Conservation (phyloP, 2,113 vertebrate species). For the Phaethornis superciliosus region DNA sequence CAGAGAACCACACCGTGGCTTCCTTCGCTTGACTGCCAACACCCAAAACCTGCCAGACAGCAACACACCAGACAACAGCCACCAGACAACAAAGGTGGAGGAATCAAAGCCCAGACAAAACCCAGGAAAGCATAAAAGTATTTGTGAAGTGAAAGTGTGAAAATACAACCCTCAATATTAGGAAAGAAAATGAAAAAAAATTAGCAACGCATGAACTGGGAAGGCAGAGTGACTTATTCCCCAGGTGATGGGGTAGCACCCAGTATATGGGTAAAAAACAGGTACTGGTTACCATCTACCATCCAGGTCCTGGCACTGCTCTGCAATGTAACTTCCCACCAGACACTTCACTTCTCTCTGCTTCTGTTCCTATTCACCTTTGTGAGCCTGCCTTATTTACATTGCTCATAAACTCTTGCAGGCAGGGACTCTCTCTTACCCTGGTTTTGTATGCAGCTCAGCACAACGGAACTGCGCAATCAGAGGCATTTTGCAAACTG, state of each 20-base stretch:
- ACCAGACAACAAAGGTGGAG: background rate
- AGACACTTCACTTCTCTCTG: background rate
- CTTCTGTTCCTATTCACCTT: background rate
- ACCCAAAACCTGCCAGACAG: background rate
- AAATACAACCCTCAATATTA: background rate
- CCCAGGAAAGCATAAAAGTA: background rate
- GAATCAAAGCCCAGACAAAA: background rate
- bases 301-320: background rate
- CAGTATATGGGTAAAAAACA: background rate
- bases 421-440: background rate
- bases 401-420: slow-evolving; percentile 20
- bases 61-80: background rate
- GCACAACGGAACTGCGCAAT: background rate
- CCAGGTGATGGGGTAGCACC: background rate
- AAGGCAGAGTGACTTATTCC: background rate
- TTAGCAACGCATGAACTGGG: background rate
- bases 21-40: background rate
- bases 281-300: background rate
- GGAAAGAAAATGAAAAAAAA: background rate
- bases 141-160: background rate
- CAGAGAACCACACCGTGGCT: background rate
- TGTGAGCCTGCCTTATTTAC: slow-evolving; percentile 9
- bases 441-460: slow-evolving; percentile 28
- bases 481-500: background rate
- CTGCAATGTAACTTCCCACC: background rate